phyloP scores from a whole-genome alignment of 1,140 invertebrate species.

The Theocolax elegans region DNA sequence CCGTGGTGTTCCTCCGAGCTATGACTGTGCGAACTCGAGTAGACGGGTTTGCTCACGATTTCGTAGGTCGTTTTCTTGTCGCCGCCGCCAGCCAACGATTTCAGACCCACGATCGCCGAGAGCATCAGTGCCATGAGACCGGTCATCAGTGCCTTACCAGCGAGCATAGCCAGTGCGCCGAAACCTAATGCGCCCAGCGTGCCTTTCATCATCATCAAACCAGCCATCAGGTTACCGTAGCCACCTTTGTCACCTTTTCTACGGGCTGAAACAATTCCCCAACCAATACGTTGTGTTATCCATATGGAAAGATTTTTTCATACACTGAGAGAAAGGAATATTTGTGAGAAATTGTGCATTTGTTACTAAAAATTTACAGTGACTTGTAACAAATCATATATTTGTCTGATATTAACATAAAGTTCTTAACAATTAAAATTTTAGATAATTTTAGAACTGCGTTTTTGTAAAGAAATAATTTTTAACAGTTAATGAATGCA shows the following conservation, averaged over 20 bases:
- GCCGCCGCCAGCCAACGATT: slow-evolving; percentile 74
- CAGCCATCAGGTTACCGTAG: slow-evolving; percentile 60
- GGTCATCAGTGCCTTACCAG: slow-evolving; percentile 87
- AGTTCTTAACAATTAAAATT: too few relatives aligned
- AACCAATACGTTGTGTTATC: too few relatives aligned
- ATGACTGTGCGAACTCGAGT: slow-evolving; percentile 77
- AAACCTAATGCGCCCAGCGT: slow-evolving; percentile 80
- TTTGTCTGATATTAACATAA: too few relatives aligned
- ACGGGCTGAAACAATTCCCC: slow-evolving; percentile 65
- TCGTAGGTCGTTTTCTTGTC: slow-evolving; percentile 84
- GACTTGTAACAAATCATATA: too few relatives aligned
- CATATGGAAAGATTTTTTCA: too few relatives aligned
- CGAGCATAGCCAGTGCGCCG: slow-evolving; percentile 79
- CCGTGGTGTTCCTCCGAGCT: slow-evolving; percentile 75
- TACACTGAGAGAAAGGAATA: too few relatives aligned
- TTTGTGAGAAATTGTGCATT: too few relatives aligned
- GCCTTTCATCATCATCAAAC: slow-evolving; percentile 69
- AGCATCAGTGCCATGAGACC: slow-evolving; percentile 82
- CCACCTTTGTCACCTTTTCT: slow-evolving; percentile 63
- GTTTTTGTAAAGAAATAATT: too few relatives aligned
- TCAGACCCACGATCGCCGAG: slow-evolving; percentile 80
- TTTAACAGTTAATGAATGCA: too few relatives aligned
- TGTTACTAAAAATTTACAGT: too few relatives aligned
- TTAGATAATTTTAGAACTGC: too few relatives aligned
- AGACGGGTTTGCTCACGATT: slow-evolving; percentile 83